Conservation (phyloP, 2,888 invertebrate genomes). For the Lutraria lutraria region DNA sequence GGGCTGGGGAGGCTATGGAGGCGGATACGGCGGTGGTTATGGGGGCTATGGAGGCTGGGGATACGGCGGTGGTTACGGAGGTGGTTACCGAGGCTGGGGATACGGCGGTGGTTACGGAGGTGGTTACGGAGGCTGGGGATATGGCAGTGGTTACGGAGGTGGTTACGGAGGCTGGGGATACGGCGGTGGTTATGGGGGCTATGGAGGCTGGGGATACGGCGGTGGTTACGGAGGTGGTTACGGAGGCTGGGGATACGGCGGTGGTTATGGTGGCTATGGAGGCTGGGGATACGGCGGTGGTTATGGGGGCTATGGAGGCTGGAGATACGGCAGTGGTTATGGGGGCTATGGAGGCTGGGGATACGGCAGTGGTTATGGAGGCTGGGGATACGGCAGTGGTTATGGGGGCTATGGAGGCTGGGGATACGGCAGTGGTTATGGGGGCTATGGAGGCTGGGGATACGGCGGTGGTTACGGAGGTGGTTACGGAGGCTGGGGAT, state of each 20-base stretch:
- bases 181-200: neutral
- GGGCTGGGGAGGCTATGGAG: slow-evolving; percentile 16
- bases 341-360: neutral
- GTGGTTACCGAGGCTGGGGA: neutral
- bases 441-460: slow-evolving; percentile 24
- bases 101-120: neutral
- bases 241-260: neutral
- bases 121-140: neutral
- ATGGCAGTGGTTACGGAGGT: neutral
- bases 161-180: neutral
- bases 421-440: no score
- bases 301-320: slow-evolving; percentile 2
- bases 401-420: neutral
- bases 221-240: neutral
- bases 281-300: slow-evolving; percentile 23
- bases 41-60: slow-evolving; percentile 3
- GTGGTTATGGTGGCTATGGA: no score
- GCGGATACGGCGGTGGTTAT: slow-evolving; percentile 13
- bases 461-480: slow-evolving; percentile 18
- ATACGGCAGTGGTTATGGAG: neutral
- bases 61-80: neutral
- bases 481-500: neutral
- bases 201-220: neutral
- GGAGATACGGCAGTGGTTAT: neutral
- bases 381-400: no score